Evolutionary conservation across 2,797 vertebrate genomes (phyloP), one percentile per base, ranked within the genome.

Genomic region (Heteromormyrus szaboi): DNA sequence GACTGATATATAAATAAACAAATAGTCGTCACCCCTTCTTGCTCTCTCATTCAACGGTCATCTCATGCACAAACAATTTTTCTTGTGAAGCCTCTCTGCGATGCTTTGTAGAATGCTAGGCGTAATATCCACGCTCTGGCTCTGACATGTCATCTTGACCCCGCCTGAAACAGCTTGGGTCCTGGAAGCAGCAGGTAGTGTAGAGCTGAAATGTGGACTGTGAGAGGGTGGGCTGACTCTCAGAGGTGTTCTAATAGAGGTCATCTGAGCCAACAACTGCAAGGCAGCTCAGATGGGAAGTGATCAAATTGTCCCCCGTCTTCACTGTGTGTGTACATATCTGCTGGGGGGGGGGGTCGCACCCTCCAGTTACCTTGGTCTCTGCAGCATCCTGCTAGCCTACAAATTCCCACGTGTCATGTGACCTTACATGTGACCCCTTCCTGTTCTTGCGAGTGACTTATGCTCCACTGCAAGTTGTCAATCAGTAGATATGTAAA

Each of bases 1-100:
- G 44, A 86, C 48, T 54, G 83, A 41, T 89, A 72, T 86, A 54
- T 76, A 89, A 53, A 84, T 46, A 84, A 48, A 84, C 84, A 29
- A 72, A 68, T 29, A 65, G 17, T 48, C 17, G 25, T 54, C 17
- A 89, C 29, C 84, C 88, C 25, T 12, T 41, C 9, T 46, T 12
- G 17, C 72, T 41, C 72, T 33, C 33, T 12, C 14, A 54, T 33
- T 51, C 44, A 46, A 29, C 22, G 86, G 48, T 37, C 68, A 48
- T 37, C 41, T 59, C 51, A 25, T 14, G 17, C 48, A 53, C 33
- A 59, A 41, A 56, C 50, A 22, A 6, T 9, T 79, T 79, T 79
- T n/a, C 72, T n/a, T 44, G 72, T n/a, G 37, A 46, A 19, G 37
- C 72, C 72, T 79, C 37, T 3, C 72, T 44, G 5, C 19, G 17